A percentile compares a stretch with the other conserved stretches of the same genome.
Conservation (phyloP, 2,797 vertebrate species). For the Hybognathus amarus region DNA sequence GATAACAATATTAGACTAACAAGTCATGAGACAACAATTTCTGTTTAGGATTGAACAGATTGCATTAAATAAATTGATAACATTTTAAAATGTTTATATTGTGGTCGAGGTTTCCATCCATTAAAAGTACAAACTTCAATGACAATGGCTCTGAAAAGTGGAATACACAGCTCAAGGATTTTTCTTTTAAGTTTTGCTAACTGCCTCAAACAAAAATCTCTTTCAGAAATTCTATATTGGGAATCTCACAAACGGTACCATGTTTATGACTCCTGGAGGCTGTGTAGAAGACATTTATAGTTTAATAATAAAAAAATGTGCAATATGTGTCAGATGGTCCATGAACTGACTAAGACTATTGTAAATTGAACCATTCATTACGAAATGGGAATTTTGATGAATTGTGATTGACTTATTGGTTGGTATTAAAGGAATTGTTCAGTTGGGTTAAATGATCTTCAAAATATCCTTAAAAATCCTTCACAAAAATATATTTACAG, state of each 20-base stretch:
- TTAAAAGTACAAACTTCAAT: background rate
- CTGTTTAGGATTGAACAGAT: background rate
- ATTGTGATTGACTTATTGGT: background rate
- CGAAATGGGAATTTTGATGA: background rate
- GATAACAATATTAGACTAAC: background rate
- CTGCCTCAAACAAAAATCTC: background rate
- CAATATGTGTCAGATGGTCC: background rate
- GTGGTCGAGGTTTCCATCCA: background rate
- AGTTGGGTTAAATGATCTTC: background rate
- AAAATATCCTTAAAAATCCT: background rate
- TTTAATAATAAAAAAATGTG: background rate
- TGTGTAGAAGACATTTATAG: background rate
- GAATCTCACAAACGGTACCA: background rate
- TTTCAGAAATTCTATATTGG: background rate
- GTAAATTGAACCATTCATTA: background rate
- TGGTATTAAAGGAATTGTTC: background rate
- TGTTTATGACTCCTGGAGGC: constrained; percentile 9
- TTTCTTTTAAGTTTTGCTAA: background rate
- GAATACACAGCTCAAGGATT: background rate
- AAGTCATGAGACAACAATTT: background rate
- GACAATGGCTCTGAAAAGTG: background rate
- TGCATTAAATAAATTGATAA: background rate
- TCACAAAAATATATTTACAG: background rate
- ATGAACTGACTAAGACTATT: background rate
- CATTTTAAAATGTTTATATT: background rate